Conservation (phyloP, 2,888 invertebrate species). For the Diabrotica balteata region DNA sequence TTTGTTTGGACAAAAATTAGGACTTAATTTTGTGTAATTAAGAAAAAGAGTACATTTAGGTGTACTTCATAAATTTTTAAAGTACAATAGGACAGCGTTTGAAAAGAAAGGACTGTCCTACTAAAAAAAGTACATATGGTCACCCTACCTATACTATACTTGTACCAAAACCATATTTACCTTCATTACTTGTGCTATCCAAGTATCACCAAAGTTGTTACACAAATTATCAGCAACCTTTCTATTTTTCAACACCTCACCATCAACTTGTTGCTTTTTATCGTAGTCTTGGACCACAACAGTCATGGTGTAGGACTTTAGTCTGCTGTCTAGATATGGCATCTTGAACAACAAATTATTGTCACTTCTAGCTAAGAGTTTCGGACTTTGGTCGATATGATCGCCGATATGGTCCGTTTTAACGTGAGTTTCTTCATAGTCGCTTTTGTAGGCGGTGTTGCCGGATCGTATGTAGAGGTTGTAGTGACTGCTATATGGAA, state of each 20-base stretch:
- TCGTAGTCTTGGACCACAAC: slow-evolving; percentile 54
- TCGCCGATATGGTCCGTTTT: slow-evolving; percentile 50
- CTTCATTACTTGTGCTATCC: slow-evolving; percentile 51
- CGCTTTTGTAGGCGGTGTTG: slow-evolving; percentile 49
- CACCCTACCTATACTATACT: too few species aligned
- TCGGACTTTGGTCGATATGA: slow-evolving; percentile 52
- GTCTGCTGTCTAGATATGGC: slow-evolving; percentile 47
- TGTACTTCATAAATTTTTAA: too few species aligned
- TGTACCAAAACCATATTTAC: slow-evolving; percentile 32
- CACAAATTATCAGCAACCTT: slow-evolving; percentile 51
- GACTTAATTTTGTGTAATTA: too few species aligned
- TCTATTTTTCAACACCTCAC: slow-evolving; percentile 38
- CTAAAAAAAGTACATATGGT: too few species aligned
- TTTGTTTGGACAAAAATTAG: too few species aligned
- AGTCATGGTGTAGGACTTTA: slow-evolving; percentile 49
- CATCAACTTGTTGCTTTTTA: slow-evolving; percentile 37
- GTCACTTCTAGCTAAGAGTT: slow-evolving; percentile 44
- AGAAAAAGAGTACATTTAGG: too few species aligned
- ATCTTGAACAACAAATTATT: slow-evolving; percentile 48
- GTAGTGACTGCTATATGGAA: slow-evolving; percentile 52
- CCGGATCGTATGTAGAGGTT: slow-evolving; percentile 50
- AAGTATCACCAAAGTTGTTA: slow-evolving; percentile 51
- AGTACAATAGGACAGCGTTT: too few species aligned
- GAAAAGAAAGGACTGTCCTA: too few species aligned
- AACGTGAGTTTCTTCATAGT: slow-evolving; percentile 39